Conservation (phyloP, 2,797 vertebrate species). For the Cryptoblepharus egeriae region DNA sequence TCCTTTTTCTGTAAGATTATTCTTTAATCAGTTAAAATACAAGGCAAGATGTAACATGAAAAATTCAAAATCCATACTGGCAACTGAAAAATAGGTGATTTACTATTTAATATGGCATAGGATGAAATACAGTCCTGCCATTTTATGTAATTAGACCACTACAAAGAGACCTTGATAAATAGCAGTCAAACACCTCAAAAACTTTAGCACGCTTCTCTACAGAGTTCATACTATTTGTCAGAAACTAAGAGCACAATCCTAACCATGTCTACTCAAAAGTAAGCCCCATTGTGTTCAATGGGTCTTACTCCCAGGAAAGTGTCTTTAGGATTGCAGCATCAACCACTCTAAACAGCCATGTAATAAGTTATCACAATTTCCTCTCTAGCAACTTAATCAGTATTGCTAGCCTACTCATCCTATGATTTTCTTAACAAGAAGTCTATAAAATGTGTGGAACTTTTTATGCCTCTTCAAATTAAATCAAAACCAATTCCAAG, state of each 20-base stretch:
- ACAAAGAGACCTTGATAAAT: not conserved
- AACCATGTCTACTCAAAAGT: too few relatives aligned
- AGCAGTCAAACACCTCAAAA: not conserved
- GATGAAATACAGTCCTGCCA: not conserved
- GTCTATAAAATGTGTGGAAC: not conserved
- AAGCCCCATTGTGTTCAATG: too few relatives aligned
- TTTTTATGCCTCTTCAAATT: not conserved
- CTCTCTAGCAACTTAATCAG: not conserved
- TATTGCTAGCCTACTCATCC: not conserved
- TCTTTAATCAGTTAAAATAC: not conserved
- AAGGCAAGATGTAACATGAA: not conserved
- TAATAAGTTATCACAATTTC: not conserved
- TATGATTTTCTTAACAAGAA: not conserved
- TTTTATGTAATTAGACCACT: not conserved
- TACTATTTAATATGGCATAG: too few relatives aligned
- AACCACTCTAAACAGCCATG: not conserved
- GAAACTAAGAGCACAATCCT: too few relatives aligned
- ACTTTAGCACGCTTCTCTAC: not conserved
- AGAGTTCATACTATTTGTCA: not conserved
- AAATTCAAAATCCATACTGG: not conserved
- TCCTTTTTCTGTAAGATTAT: too few relatives aligned
- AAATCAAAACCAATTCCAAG: not conserved
- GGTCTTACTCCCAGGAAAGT: too few relatives aligned
- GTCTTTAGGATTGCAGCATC: too few relatives aligned
- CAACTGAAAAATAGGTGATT: too few relatives aligned